Conservation (phyloP, 2,888 invertebrate genomes). For the Agriopis aurantiaria region DNA sequence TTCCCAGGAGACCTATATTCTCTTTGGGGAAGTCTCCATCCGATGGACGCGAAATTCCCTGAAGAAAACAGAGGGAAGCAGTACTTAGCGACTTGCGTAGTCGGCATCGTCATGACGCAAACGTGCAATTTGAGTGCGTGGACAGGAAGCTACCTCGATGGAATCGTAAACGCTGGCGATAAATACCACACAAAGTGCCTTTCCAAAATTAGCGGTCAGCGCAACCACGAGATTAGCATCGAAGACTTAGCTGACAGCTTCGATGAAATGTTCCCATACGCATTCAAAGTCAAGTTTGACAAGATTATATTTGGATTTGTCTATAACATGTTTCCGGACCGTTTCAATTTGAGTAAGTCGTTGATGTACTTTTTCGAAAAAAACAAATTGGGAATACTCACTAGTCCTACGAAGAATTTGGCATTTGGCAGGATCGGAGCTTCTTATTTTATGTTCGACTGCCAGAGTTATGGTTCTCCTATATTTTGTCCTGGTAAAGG, state of each 20-base stretch:
- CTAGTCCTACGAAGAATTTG: conserved; percentile 82
- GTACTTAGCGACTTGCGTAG: conserved; percentile 86
- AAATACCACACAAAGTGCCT: conserved; percentile 84
- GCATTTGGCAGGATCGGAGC: conserved; percentile 80
- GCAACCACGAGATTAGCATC: conserved; percentile 86
- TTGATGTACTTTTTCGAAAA: conserved; percentile 87
- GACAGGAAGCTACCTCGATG: conserved; percentile 88
- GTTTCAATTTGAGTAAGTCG: conserved; percentile 88
- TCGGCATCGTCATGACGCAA: conserved; percentile 86
- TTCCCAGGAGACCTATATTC: conserved; percentile 89
- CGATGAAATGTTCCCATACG: conserved; percentile 84
- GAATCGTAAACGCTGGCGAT: conserved; percentile 87
- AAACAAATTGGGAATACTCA: conserved; percentile 82
- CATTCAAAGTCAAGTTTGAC: conserved; percentile 85
- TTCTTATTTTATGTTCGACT: conserved; percentile 90
- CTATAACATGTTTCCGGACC: conserved; percentile 83
- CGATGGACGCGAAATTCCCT: conserved; percentile 85
- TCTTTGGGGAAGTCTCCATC: conserved; percentile 89
- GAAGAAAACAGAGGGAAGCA: conserved; percentile 87
- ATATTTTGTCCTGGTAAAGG: conserved; percentile 87
- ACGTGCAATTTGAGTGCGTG: conserved; percentile 88
- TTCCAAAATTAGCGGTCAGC: conserved; percentile 67
- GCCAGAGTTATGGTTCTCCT: conserved; percentile 87
- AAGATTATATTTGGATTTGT: conserved; percentile 87
- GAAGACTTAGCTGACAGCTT: conserved; percentile 86